These are phyloP conservation scores for Eudorcas thomsonii DNA, from an alignment of 2,113 vertebrate species.

Conservation along the genomic window DNA sequence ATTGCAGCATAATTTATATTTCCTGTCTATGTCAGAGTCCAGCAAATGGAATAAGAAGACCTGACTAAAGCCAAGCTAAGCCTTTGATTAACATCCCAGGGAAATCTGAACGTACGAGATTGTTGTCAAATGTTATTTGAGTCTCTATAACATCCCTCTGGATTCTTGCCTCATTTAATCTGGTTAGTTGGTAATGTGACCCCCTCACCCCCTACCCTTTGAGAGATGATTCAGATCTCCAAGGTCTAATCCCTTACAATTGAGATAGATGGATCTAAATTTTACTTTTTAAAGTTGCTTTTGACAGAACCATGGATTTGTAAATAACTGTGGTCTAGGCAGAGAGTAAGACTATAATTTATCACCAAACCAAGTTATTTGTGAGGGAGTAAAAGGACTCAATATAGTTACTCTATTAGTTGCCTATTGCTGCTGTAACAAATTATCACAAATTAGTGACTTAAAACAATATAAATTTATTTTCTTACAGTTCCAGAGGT, in stretches of 20 bases:
- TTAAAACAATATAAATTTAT: not conserved
- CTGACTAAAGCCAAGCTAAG: not conserved
- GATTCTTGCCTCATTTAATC: not conserved
- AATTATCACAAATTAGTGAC: not conserved
- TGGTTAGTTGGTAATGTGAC: not conserved
- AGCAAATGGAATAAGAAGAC: not conserved
- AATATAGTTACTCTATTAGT: not conserved
- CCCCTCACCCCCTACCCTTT: not conserved
- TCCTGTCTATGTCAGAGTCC: not conserved
- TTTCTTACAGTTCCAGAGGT: not conserved
- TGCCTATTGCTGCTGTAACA: not conserved
- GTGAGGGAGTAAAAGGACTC: not conserved
- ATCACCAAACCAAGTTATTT: not conserved
- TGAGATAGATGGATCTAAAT: not conserved
- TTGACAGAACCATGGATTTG: not conserved
- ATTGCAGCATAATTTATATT: not conserved
- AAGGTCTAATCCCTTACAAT: not conserved
- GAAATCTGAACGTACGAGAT: not conserved
- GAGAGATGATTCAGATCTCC: not conserved
- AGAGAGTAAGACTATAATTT: not conserved
- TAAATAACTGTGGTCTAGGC: not conserved
- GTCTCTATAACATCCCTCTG: not conserved
- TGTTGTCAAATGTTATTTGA: not conserved
- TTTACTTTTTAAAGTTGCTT: constrained; percentile 17
- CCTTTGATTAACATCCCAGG: not conserved